Conservation (phyloP, 2,888 invertebrate species). For the Apotomis capreana region DNA sequence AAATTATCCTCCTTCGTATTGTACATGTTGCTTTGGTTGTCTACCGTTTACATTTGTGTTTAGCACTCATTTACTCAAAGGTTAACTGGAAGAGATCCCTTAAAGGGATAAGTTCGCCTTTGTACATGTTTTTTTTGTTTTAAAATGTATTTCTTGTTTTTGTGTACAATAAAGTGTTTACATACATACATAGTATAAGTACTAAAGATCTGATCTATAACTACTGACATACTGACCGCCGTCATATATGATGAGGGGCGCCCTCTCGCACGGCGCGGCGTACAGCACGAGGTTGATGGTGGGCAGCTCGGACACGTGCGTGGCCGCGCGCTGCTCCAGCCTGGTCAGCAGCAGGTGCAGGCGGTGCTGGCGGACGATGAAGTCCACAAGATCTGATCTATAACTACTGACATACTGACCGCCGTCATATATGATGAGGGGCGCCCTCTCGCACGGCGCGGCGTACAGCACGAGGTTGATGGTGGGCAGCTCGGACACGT, state of each 20-base stretch:
- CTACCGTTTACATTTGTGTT: no score
- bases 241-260: constrained; percentile 89
- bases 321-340: constrained; percentile 93
- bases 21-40: no score
- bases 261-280: constrained; percentile 87
- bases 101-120: no score
- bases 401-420: constrained; percentile 45
- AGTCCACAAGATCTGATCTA: no score
- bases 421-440: constrained; percentile 87
- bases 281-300: constrained; percentile 94
- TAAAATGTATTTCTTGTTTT: no score
- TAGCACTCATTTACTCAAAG: no score
- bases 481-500: constrained; percentile 91
- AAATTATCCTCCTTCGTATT: no score
- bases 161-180: no score
- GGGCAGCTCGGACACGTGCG: constrained; percentile 91
- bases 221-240: constrained; percentile 49
- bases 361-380: constrained; percentile 86
- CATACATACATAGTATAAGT: no score
- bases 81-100: no score
- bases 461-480: constrained; percentile 94
- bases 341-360: constrained; percentile 93
- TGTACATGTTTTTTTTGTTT: no score
- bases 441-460: constrained; percentile 88
- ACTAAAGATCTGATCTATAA: no score